Base-by-base conservation (phyloP, 2,888 invertebrate species). In the Stramonita haemastoma region DNA sequence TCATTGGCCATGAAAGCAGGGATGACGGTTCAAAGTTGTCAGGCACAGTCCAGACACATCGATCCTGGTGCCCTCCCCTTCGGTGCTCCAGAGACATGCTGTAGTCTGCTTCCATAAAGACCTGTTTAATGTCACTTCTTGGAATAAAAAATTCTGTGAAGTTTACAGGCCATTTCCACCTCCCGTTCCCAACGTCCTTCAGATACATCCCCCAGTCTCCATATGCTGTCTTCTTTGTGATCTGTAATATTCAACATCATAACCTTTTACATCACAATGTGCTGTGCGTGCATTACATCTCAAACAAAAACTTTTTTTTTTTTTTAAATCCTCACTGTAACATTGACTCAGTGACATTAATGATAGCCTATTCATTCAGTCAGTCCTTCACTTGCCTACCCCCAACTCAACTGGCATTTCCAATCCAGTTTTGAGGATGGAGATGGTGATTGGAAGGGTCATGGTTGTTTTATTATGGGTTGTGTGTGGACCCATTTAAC, bases 151-250 rank as follows among this genome's bases (percentile, higher is more conserved):
- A 81, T 34, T 81, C 81, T 4, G 81, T 81, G 34, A 34, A 73
- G 11, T n/a, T 26, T n/a, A n/a, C 73, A 1, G 73, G 73, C n/a
- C 73, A 73, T 73, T 73, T 73, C 73, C 73, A 73, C 73, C n/a
- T 73, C 73, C 73, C 29, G n/a, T 73, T 13, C 73, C 26, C 73
- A n/a, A 34, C 36, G 17, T 81, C 81, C 81, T 81, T 81, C 34
- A 81, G 81, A 32, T 81, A 81, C 81, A 36, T n/a, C 81, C 81
- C 81, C 81, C 81, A 81, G 81, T 81, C 36, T 81, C 81, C 81
- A 19, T 81, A 34, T n/a, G 81, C 81, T 36, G 81, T 81, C n/a
- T 81, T 81, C 81, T 81, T 81, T 32, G 8, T 81, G 70, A 70
- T 70, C 36, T 81, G 81, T 36, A 81, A 81, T 34, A 81, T 17